Evolutionary conservation across 2,888 invertebrate species (phyloP), one percentile per base, ranked within the genome.

Genomic region (Polymixis lichenea): DNA sequence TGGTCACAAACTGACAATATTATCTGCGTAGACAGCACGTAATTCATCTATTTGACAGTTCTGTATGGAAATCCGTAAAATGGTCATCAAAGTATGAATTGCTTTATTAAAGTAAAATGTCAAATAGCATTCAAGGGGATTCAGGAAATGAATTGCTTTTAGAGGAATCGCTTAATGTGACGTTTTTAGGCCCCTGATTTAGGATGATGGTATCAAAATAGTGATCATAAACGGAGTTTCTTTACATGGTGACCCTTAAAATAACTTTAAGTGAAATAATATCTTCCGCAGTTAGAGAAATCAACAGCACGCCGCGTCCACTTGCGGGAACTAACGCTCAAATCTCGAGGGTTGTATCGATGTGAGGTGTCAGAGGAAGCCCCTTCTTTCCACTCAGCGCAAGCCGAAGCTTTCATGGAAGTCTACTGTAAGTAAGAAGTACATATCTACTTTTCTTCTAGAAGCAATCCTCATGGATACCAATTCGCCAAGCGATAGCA

Each of bases 321-420:
- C 84, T 96, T 98, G 78, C 97, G 97, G 83, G 97, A 97, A 70
- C 97, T 98, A 88, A 97, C 97, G 83, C 96, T 98, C 83, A 97
- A 97, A 92, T 98, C 98, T 80, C 97, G 98, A 84, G 98, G 98
- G 60, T 95, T 97, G 79, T 98, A 98, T 94, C 97, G 98, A 79
- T 98, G 98, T 91, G 98, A 98, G 93, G 98, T 98, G 76, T 98
- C 98, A 55, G 98, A 97, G 80, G 98, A 98, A 93, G 98, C 98
- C 73, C 98, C 98, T 53, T 98, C 98, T 75, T 98, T 98, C 94
- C 97, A 98, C 93, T 98, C 98, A 25, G 98, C 98, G 77, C 97
- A 97, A 86, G 97, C 97, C 84, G 98, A 98, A 91, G 97, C 97
- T 77, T 97, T 97, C 90, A 98, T 98, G 98, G 97, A 97, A 90